Percentiles rank a stretch among this genome's conserved stretches.
These are phyloP conservation scores for Ibycter americanus DNA, from an alignment of 2,797 vertebrate genomes.

Conservation along the genomic window DNA sequence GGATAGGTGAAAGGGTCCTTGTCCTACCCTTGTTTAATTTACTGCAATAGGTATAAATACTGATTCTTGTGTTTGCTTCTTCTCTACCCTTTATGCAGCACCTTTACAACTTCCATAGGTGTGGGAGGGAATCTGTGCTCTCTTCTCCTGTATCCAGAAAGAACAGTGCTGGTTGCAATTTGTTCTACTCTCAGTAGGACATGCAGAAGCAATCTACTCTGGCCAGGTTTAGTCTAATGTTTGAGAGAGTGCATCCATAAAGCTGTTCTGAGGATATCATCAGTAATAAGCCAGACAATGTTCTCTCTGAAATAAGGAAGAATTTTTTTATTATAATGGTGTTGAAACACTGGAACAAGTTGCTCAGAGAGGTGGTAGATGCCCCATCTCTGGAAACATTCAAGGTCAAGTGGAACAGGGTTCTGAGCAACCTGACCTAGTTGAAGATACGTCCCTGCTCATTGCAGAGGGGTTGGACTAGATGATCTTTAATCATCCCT, in stretches of 20 bases:
- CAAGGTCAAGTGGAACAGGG: background rate
- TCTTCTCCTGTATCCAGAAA: background rate
- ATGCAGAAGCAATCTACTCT: background rate
- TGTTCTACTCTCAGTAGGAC: background rate
- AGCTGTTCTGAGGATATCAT: background rate
- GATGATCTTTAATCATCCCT: background rate
- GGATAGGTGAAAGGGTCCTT: background rate
- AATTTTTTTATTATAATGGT: background rate
- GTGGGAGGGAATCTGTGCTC: background rate
- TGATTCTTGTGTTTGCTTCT: background rate
- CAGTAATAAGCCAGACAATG: background rate
- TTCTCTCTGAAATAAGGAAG: background rate
- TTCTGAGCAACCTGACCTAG: background rate
- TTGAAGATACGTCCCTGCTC: background rate
- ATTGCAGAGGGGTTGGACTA: background rate
- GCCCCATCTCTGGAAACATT: background rate
- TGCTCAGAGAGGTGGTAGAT: background rate
- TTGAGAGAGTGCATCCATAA: background rate
- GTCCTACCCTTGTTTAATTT: background rate
- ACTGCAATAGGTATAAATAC: background rate
- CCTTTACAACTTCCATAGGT: background rate
- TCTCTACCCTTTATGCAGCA: background rate
- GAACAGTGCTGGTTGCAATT: background rate
- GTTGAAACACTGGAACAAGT: background rate
- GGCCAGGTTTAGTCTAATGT: background rate